A percentile compares a stretch with the other conserved stretches of the same genome.
Evolutionary conservation across 1,140 invertebrate genomes (phyloP).

Genomic region (Polypedilum pembai): DNA sequence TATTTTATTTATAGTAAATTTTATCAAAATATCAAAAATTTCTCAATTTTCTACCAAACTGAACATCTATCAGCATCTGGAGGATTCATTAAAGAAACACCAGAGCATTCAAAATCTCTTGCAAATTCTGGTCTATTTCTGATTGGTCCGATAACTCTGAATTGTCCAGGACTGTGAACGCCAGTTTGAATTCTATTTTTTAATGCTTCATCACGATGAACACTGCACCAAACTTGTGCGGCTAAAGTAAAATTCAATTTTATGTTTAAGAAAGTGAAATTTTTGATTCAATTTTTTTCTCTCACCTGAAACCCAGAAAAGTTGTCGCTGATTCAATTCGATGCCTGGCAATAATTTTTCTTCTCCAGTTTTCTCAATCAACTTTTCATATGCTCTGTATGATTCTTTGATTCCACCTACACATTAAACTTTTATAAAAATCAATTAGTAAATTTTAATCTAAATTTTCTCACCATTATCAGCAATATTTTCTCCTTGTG

Average conservation of each 20-base stretch:
- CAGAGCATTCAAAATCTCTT: slow-evolving; percentile 70
- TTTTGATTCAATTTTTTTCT: too few species aligned
- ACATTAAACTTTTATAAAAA: background rate
- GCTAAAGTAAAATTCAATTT: slow-evolving; percentile 40
- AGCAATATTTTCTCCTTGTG: slow-evolving; percentile 62
- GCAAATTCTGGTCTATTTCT: slow-evolving; percentile 82
- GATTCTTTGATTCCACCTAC: slow-evolving; percentile 50
- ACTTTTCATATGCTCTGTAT: slow-evolving; percentile 49
- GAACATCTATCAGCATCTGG: slow-evolving; percentile 59
- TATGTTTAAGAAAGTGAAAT: too few species aligned
- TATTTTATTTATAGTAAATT: too few species aligned
- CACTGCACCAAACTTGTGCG: slow-evolving; percentile 60
- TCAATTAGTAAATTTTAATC: background rate
- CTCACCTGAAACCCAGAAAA: slow-evolving; percentile 65
- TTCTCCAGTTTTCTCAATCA: slow-evolving; percentile 39
- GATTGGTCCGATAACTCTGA: slow-evolving; percentile 73
- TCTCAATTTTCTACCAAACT: slow-evolving; percentile 55
- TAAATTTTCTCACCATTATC: slow-evolving; percentile 41
- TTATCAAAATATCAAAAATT: too few species aligned
- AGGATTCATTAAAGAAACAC: slow-evolving; percentile 74
- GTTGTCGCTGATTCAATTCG: slow-evolving; percentile 49
- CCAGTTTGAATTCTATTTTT: slow-evolving; percentile 60
- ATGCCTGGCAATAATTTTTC: slow-evolving; percentile 46
- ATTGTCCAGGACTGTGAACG: slow-evolving; percentile 63
- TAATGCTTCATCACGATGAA: slow-evolving; percentile 59